These are phyloP conservation scores for Scaptomyza montana DNA, from an alignment of 1,140 invertebrate species.

Conservation along the genomic window DNA sequence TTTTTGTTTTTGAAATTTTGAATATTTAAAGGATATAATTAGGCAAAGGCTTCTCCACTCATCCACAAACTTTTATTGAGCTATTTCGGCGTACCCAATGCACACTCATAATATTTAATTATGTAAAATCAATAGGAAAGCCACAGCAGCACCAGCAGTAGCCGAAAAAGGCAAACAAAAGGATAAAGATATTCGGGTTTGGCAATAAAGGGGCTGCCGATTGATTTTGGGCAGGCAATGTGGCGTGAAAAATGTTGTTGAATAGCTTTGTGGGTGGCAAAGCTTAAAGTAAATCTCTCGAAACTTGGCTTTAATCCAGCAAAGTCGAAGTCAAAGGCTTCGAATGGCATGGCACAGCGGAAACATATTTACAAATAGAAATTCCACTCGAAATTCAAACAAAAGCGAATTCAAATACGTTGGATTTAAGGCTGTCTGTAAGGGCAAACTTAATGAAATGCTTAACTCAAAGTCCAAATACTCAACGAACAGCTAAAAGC, in stretches of 20 bases:
- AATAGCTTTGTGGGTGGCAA: conserved; percentile 10
- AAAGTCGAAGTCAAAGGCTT: conserved; percentile 20
- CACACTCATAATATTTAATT: conserved; percentile 57
- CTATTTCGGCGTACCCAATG: conserved; percentile 46
- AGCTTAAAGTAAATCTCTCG: conserved; percentile 35
- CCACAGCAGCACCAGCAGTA: conserved; percentile 2
- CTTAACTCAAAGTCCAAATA: conserved; percentile 6
- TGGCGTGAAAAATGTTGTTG: conserved; percentile 33
- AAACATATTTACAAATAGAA: conserved; percentile 19
- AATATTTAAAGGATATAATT: conserved; percentile 4
- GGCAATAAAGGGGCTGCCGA: conserved; percentile 11
- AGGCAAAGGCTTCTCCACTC: background rate
- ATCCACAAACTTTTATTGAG: conserved; percentile 30
- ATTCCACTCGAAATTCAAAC: conserved; percentile 11
- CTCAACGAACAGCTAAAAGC: conserved; percentile 36
- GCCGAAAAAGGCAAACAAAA: conserved; percentile 6
- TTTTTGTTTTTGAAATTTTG: too few relatives aligned
- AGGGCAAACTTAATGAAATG: background rate
- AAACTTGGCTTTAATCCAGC: conserved; percentile 44
- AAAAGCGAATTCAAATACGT: conserved; percentile 23
- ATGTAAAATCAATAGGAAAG: conserved; percentile 66
- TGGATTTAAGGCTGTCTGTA: conserved; percentile 4
- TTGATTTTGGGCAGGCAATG: conserved; percentile 60
- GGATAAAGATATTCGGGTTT: conserved; percentile 18
- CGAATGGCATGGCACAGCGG: conserved; percentile 1